Conservation (phyloP, 2,113 vertebrate species). For the Trochalopteron elliotii region DNA sequence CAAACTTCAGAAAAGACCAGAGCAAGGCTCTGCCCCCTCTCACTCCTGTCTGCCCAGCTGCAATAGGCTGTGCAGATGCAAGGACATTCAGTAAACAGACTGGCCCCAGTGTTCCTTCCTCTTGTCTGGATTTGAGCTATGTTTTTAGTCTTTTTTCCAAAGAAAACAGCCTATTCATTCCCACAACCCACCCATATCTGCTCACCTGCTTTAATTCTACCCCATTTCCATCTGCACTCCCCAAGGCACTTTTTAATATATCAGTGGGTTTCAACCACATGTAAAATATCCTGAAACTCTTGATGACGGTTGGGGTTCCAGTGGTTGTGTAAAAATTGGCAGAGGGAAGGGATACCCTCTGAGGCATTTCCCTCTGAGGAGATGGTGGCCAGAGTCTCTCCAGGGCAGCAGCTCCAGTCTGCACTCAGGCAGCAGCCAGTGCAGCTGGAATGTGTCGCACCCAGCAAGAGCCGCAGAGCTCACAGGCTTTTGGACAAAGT, state of each 20-base stretch:
- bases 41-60: neutral
- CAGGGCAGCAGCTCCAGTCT: neutral
- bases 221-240: rapidly evolving
- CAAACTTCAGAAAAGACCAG: neutral
- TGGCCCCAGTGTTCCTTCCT: neutral
- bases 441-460: neutral
- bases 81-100: neutral
- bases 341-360: neutral
- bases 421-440: neutral
- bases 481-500: neutral
- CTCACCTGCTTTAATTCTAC: rapidly evolving
- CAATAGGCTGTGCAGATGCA: neutral
- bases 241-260: neutral
- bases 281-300: neutral
- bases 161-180: neutral
- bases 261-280: neutral
- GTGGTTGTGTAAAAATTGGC: neutral
- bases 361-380: neutral
- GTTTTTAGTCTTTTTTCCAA: neutral
- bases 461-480: neutral
- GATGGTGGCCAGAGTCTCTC: neutral
- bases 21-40: neutral
- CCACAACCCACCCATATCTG: neutral
- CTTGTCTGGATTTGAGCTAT: neutral
- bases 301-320: neutral